A percentile compares a stretch with the other conserved stretches of the same genome.
These are phyloP conservation scores for Emydura subglobosa DNA, from an alignment of 2,113 vertebrate species.

Conservation along the genomic window DNA sequence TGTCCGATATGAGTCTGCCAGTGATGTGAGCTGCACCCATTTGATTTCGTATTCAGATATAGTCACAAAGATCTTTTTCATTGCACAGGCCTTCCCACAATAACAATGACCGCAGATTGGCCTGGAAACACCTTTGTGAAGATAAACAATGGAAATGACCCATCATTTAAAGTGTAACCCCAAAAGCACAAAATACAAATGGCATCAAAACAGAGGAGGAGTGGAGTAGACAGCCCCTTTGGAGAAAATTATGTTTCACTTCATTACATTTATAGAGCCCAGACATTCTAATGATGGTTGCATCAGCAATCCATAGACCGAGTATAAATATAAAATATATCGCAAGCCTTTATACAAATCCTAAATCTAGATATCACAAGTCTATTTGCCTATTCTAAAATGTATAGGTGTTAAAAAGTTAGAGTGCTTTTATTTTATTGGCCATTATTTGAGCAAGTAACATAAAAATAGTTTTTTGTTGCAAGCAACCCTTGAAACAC, in stretches of 20 bases:
- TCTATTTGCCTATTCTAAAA: not conserved
- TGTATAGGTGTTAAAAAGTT: constrained; percentile 25
- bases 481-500: constrained; percentile 43
- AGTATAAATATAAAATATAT: not conserved
- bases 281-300: not conserved
- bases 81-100: constrained; percentile 21
- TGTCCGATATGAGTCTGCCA: not conserved
- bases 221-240: constrained; percentile 45
- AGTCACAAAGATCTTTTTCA: not conserved
- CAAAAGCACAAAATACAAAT: constrained; percentile 43
- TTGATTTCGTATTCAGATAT: not conserved
- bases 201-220: constrained; percentile 52
- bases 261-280: constrained; percentile 8
- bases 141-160: constrained; percentile 59
- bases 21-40: not conserved
- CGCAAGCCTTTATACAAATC: not conserved
- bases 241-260: not conserved
- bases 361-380: not conserved
- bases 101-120: not conserved
- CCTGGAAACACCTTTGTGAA: constrained; percentile 46
- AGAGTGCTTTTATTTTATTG: constrained; percentile 23
- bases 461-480: constrained; percentile 27
- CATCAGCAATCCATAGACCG: not conserved
- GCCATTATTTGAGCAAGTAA: constrained; percentile 43
- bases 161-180: constrained; percentile 57